Evolutionary conservation across 2,888 invertebrate genomes (phyloP).

Genomic region (Orchesella flavescens): DNA sequence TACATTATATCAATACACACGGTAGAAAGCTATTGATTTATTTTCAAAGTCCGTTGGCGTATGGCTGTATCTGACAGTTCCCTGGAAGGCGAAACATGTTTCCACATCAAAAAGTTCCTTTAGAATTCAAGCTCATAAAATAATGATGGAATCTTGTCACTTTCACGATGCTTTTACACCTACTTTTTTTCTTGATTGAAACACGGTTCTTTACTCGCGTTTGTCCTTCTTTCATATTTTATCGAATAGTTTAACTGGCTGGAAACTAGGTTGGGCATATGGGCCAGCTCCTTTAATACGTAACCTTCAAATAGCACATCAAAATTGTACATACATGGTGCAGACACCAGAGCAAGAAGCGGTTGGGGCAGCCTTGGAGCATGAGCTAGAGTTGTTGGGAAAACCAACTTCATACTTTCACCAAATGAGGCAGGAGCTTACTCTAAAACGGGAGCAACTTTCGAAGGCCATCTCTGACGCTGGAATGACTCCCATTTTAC

Average conservation of each 20-base stretch:
- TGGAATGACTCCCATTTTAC: slow-evolving; percentile 92
- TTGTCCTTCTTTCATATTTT: too few species aligned
- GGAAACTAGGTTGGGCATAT: slow-evolving; percentile 78
- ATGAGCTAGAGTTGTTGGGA: slow-evolving; percentile 82
- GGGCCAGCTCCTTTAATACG: slow-evolving; percentile 76
- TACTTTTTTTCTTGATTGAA: too few species aligned
- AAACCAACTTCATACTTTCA: slow-evolving; percentile 87
- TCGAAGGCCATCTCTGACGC: slow-evolving; percentile 83
- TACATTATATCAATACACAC: neutral
- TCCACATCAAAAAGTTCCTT: too few species aligned
- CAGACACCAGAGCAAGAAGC: slow-evolving; percentile 95
- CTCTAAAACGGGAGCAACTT: slow-evolving; percentile 86
- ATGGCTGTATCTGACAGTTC: too few species aligned
- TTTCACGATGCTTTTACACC: too few species aligned
- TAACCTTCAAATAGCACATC: slow-evolving; percentile 76
- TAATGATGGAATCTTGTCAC: too few species aligned
- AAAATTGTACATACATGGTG: slow-evolving; percentile 85
- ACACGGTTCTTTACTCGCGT: too few species aligned
- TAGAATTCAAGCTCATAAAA: too few species aligned
- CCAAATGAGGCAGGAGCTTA: slow-evolving; percentile 83
- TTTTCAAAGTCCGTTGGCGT: too few species aligned
- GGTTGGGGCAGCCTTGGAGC: slow-evolving; percentile 89
- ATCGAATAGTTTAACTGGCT: slow-evolving; percentile 78
- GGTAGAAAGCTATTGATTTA: slow-evolving; percentile 18
- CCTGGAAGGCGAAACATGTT: too few species aligned